phyloP scores from a whole-genome alignment of 2,888 invertebrate species.

The Hydropsyche betteni region DNA sequence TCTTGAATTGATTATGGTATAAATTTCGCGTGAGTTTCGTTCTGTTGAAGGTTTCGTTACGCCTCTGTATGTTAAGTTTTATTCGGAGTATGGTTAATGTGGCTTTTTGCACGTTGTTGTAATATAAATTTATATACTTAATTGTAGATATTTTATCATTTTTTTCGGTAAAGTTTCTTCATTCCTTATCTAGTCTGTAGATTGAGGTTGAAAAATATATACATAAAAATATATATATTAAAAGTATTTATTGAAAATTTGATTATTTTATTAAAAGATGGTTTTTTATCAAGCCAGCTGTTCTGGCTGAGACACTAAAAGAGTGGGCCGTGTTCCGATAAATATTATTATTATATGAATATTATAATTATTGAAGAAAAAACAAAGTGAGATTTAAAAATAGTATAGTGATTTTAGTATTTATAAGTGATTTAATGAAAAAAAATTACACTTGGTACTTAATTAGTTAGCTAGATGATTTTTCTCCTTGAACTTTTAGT shows the following conservation, averaged over 20 bases:
- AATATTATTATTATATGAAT: constrained; percentile 20
- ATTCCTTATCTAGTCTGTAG: constrained; percentile 39
- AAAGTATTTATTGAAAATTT: constrained; percentile 19
- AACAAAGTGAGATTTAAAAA: constrained; percentile 50
- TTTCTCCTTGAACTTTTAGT: constrained; percentile 44
- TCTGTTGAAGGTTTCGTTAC: not conserved
- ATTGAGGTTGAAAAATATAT: constrained; percentile 23
- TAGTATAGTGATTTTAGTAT: constrained; percentile 43
- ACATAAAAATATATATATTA: not conserved
- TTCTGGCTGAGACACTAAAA: constrained; percentile 28
- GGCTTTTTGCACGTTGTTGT: not conserved
- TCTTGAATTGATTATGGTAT: too few species aligned
- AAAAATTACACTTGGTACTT: constrained; percentile 39
- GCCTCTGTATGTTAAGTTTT: too few species aligned
- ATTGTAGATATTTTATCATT: constrained; percentile 8
- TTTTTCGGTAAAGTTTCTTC: constrained; percentile 13
- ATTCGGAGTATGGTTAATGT: too few species aligned
- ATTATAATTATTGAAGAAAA: constrained; percentile 30
- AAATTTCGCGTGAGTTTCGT: not conserved
- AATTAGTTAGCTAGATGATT: constrained; percentile 49
- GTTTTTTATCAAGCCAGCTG: constrained; percentile 32
- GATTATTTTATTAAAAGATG: constrained; percentile 29
- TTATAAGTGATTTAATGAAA: constrained; percentile 27
- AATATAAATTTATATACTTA: not conserved
- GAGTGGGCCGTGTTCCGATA: constrained; percentile 37